Percentiles rank a stretch among this genome's conserved stretches.
Conservation (phyloP, 2,113 vertebrate genomes). For the Rhinolophus ferrumequinum region DNA sequence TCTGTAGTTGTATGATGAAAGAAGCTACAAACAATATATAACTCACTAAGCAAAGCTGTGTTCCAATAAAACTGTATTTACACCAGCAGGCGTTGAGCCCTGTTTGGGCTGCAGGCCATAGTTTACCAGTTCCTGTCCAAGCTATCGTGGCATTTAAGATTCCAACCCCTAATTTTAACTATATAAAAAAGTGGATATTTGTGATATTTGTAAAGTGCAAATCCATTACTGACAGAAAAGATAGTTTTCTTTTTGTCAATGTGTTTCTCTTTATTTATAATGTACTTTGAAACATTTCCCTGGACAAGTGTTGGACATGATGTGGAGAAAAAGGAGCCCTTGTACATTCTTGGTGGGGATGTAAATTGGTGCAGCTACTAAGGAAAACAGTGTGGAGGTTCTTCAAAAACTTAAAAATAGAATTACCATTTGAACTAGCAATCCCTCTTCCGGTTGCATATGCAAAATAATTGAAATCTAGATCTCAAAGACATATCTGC, state of each 20-base stretch:
- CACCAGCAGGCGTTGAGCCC: not conserved
- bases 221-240: constrained; percentile 45
- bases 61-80: not conserved
- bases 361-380: not conserved
- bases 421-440: not conserved
- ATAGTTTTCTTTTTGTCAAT: constrained; percentile 11
- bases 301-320: not conserved
- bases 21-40: not conserved
- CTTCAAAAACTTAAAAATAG: not conserved
- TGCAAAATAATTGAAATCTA: not conserved
- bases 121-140: not conserved
- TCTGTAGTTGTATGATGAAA: not conserved
- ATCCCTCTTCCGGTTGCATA: too few relatives aligned
- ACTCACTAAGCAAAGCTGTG: not conserved
- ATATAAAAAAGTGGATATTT: not conserved
- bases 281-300: constrained; percentile 67
- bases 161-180: constrained; percentile 1
- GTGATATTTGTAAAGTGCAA: constrained; percentile 53
- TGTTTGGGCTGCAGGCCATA: not conserved
- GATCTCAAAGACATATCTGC: not conserved
- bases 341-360: not conserved
- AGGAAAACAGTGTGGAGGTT: not conserved
- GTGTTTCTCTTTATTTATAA: constrained; percentile 48
- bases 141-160: not conserved
- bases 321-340: not conserved